Evolutionary conservation across 2,113 vertebrate genomes (phyloP).

Genomic region (Pelodiscus sinensis): DNA sequence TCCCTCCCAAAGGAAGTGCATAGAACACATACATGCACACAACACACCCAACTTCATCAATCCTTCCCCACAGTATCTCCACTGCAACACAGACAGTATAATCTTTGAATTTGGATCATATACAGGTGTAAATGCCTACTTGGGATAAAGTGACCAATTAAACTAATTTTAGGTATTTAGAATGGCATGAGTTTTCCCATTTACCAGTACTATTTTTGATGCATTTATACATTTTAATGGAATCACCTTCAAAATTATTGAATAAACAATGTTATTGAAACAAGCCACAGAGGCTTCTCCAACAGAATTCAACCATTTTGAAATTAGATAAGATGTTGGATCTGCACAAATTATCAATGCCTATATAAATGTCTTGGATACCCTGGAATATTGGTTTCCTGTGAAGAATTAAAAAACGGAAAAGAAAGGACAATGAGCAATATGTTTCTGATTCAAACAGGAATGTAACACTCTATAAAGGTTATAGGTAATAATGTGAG

Average conservation of each 20-base stretch:
- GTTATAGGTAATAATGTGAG: background rate
- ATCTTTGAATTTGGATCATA: background rate
- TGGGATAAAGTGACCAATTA: background rate
- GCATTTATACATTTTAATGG: background rate
- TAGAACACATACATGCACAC: background rate
- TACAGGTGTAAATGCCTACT: background rate
- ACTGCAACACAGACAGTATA: background rate
- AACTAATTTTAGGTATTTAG: background rate
- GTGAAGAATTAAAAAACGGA: background rate
- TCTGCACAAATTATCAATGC: background rate
- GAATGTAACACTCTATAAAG: background rate
- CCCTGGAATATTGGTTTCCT: background rate
- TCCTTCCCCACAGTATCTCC: fast-evolving
- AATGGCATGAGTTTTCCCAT: background rate
- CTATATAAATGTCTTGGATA: fast-evolving
- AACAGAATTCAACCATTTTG: background rate
- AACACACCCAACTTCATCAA: background rate
- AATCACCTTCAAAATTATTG: background rate
- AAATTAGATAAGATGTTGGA: background rate
- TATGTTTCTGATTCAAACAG: background rate
- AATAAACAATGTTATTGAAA: background rate
- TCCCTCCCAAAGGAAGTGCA: background rate
- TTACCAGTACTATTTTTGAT: background rate
- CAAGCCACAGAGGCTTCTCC: background rate
- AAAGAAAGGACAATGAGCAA: background rate